Conservation (phyloP, 2,888 invertebrate species). For the Odontothrips loti region DNA sequence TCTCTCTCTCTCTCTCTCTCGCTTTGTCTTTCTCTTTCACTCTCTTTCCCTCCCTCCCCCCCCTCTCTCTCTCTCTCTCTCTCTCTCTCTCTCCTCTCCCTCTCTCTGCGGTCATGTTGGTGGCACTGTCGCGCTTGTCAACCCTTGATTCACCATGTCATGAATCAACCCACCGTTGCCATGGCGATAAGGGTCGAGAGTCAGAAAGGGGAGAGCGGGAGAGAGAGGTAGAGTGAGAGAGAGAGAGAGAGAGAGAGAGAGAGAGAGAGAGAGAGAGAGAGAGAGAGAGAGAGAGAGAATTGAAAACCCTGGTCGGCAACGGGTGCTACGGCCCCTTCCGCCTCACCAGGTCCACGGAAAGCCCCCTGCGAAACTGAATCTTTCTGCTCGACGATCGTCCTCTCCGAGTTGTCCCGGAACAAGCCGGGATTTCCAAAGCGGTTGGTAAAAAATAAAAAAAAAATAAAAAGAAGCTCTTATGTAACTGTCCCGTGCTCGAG, state of each 20-base stretch:
- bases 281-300: neutral
- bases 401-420: no score
- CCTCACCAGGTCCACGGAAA: no score
- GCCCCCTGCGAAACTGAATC: no score
- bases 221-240: neutral
- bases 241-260: neutral
- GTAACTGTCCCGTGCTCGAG: no score
- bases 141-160: no score
- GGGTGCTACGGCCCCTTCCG: no score
- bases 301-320: no score
- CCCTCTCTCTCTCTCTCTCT: neutral
- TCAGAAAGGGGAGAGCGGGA: neutral
- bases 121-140: neutral
- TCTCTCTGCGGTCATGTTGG: neutral
- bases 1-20: neutral
- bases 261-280: neutral
- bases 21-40: neutral
- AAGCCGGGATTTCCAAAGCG: no score
- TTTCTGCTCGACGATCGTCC: no score
- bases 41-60: neutral
- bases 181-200: neutral
- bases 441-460: no score
- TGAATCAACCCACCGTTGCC: no score
- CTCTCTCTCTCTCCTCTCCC: neutral
- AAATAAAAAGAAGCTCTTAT: no score